Percentiles rank a stretch among this genome's conserved stretches.
Conservation (phyloP, 2,888 invertebrate species). For the Pheosia gnoma region DNA sequence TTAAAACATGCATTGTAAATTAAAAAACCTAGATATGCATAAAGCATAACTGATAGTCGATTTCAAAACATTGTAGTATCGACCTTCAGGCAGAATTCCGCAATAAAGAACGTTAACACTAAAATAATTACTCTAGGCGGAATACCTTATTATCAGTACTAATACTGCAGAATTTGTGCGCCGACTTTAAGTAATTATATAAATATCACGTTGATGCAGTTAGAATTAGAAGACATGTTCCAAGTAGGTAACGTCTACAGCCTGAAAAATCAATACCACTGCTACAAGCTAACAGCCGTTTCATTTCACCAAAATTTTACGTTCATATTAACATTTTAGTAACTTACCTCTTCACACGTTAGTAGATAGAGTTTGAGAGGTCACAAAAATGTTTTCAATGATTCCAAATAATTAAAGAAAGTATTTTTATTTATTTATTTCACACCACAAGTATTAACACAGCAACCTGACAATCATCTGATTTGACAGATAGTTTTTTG, state of each 20-base stretch:
- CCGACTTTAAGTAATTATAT: conserved; percentile 6
- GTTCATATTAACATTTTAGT: conserved; percentile 22
- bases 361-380: conserved; percentile 27
- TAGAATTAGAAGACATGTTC: conserved; percentile 20
- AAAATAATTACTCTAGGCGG: background rate
- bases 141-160: conserved; percentile 10
- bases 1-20: conserved; percentile 29
- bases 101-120: conserved; percentile 16
- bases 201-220: conserved; percentile 14
- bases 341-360: conserved; percentile 54
- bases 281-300: conserved; percentile 30
- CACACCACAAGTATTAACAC: conserved; percentile 48
- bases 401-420: conserved; percentile 41
- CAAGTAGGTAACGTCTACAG: conserved; percentile 33
- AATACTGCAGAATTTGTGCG: conserved; percentile 7
- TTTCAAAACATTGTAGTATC: conserved; percentile 60
- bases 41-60: conserved; percentile 48
- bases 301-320: conserved; percentile 35
- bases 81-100: conserved; percentile 44
- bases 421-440: conserved; percentile 59
- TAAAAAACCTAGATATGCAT: conserved; percentile 52
- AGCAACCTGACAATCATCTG: conserved; percentile 48
- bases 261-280: conserved; percentile 60
- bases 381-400: conserved; percentile 30
- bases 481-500: conserved; percentile 35